Percentiles rank a stretch among this genome's conserved stretches.
phyloP scores from a whole-genome alignment of 2,888 invertebrate species.

The Eilema caniola region DNA sequence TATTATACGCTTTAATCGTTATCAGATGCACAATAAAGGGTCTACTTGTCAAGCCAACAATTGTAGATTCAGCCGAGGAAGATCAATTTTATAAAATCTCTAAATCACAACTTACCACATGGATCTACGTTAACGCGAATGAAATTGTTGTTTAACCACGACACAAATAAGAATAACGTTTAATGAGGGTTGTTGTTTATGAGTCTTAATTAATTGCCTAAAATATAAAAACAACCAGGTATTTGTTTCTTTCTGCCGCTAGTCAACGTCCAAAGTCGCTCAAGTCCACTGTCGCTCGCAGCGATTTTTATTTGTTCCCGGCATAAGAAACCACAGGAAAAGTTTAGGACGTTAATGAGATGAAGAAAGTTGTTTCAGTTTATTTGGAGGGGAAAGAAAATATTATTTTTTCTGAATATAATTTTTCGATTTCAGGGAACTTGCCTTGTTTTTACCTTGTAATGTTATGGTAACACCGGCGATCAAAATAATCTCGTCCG shows the following conservation, averaged over 20 bases:
- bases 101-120: not conserved
- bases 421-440: constrained; percentile 31
- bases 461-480: not conserved
- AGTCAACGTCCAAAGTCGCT: constrained; percentile 29
- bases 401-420: constrained; percentile 37
- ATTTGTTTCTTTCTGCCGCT: constrained; percentile 22
- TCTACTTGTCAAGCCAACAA: not conserved
- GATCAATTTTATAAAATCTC: not conserved
- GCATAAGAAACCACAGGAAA: constrained; percentile 40
- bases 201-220: not conserved
- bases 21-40: no score
- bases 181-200: not conserved
- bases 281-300: constrained; percentile 32
- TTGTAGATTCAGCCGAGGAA: no score
- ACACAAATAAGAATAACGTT: not conserved
- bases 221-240: constrained; percentile 18
- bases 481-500: not conserved
- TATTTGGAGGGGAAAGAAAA: constrained; percentile 35
- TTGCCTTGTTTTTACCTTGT: constrained; percentile 7
- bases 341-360: constrained; percentile 49
- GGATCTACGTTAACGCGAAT: not conserved
- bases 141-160: not conserved
- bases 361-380: constrained; percentile 41
- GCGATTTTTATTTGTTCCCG: constrained; percentile 45
- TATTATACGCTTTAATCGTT: no score